Percentiles rank a stretch among this genome's conserved stretches.
Conservation (phyloP, 2,113 vertebrate species). For the Megaceryle torquata region DNA sequence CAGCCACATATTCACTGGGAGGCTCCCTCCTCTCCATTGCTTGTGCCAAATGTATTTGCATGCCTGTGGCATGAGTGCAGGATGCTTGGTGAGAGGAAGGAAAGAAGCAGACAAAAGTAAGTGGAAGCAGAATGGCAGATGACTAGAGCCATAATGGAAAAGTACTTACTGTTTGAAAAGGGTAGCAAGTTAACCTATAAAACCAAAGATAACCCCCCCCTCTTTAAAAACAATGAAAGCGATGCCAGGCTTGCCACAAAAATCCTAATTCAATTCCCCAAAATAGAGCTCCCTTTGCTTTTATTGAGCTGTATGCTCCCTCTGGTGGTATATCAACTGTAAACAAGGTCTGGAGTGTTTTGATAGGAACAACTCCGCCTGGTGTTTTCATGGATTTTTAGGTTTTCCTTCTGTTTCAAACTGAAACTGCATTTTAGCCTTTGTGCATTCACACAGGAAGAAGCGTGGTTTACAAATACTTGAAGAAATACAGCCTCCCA, state of each 20-base stretch:
- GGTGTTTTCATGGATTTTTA: not conserved
- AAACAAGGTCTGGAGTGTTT: not conserved
- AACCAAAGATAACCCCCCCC: not conserved
- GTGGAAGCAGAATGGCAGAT: not conserved
- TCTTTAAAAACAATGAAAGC: not conserved
- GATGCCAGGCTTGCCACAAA: not conserved
- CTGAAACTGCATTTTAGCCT: not conserved
- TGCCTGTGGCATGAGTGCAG: not conserved
- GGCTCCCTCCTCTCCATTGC: not conserved
- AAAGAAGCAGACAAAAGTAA: constrained; percentile 7
- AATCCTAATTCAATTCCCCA: not conserved
- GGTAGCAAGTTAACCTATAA: not conserved
- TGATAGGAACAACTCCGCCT: not conserved
- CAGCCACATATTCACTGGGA: not conserved
- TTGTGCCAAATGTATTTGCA: constrained; percentile 50
- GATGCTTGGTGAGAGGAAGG: not conserved
- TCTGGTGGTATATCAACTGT: not conserved
- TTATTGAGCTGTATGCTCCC: constrained; percentile 15
- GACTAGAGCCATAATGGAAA: not conserved
- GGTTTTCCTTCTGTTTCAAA: not conserved
- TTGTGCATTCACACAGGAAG: not conserved
- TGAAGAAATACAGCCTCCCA: not conserved
- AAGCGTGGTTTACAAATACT: not conserved
- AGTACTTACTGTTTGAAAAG: not conserved
- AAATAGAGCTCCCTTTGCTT: not conserved